Percentiles rank a stretch among this genome's conserved stretches.
Evolutionary conservation across 2,888 invertebrate species (phyloP).

Genomic region (Syrphus vitripennis): DNA sequence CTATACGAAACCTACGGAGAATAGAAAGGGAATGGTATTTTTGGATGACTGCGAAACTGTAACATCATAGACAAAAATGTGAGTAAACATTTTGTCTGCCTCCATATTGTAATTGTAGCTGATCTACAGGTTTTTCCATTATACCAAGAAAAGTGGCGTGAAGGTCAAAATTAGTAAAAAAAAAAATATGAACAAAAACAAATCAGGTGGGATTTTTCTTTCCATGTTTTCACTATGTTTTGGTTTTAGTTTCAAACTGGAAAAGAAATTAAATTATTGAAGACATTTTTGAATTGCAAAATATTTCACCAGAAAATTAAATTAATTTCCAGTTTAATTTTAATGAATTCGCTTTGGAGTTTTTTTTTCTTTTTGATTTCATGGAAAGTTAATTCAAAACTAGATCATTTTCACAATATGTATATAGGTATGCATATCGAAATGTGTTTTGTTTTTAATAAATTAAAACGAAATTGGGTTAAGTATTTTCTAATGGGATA

Average conservation of each 20-base stretch:
- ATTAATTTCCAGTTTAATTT: background rate
- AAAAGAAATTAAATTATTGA: background rate
- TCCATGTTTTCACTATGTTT: too few relatives aligned
- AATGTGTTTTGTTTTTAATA: background rate
- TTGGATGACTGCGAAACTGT: background rate
- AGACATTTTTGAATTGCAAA: background rate
- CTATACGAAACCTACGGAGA: background rate
- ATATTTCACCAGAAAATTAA: background rate
- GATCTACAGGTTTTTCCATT: background rate
- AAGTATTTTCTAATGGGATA: too few relatives aligned
- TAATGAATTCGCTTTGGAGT: background rate
- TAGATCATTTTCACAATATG: background rate
- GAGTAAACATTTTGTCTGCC: background rate
- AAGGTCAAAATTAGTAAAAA: background rate
- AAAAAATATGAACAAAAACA: too few relatives aligned
- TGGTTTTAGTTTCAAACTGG: background rate
- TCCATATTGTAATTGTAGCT: background rate
- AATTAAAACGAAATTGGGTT: background rate
- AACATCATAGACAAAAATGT: background rate
- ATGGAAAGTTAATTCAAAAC: background rate
- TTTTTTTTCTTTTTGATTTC: background rate
- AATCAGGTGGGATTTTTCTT: background rate
- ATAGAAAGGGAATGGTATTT: background rate
- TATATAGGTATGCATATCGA: background rate
- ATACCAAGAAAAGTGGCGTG: background rate